phyloP scores from a whole-genome alignment of 2,797 vertebrate species.

The Momotus momota region DNA sequence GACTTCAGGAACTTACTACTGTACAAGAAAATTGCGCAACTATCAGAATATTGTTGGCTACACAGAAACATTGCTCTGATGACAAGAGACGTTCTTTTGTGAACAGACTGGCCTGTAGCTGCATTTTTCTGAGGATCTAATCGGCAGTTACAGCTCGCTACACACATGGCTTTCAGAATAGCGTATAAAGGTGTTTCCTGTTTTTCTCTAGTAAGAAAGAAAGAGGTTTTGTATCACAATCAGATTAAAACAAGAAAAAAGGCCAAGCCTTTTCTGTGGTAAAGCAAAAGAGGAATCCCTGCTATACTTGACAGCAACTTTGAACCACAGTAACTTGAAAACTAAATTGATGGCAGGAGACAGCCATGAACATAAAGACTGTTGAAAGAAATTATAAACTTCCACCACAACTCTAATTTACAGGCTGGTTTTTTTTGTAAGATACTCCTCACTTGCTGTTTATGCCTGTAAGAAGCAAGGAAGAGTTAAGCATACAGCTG shows the following conservation, averaged over 20 bases:
- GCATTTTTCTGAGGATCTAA: slow-evolving; percentile 22
- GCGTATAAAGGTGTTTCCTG: slow-evolving; percentile 74
- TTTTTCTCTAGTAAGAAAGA: slow-evolving; percentile 65
- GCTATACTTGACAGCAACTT: slow-evolving; percentile 1
- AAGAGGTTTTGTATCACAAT: slow-evolving; percentile 52
- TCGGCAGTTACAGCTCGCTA: slow-evolving; percentile 53
- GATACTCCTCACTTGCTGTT: not conserved
- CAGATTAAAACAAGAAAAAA: slow-evolving; percentile 62
- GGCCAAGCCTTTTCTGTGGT: slow-evolving; percentile 47
- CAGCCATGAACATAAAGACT: not conserved
- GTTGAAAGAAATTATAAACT: not conserved
- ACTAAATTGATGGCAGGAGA: not conserved
- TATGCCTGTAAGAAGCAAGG: not conserved
- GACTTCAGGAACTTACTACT: not conserved
- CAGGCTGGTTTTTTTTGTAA: not conserved
- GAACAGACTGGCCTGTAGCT: not conserved
- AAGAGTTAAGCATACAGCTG: not conserved
- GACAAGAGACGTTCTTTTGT: not conserved
- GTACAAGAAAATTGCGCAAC: not conserved
- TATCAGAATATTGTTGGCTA: not conserved
- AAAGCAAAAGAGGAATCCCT: slow-evolving; percentile 56
- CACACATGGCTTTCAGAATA: slow-evolving; percentile 26
- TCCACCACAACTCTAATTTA: not conserved
- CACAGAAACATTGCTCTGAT: not conserved
- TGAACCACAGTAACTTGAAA: not conserved